Evolutionary conservation across 2,797 vertebrate genomes (phyloP).

Genomic region (Pseudomugil tenellus): DNA sequence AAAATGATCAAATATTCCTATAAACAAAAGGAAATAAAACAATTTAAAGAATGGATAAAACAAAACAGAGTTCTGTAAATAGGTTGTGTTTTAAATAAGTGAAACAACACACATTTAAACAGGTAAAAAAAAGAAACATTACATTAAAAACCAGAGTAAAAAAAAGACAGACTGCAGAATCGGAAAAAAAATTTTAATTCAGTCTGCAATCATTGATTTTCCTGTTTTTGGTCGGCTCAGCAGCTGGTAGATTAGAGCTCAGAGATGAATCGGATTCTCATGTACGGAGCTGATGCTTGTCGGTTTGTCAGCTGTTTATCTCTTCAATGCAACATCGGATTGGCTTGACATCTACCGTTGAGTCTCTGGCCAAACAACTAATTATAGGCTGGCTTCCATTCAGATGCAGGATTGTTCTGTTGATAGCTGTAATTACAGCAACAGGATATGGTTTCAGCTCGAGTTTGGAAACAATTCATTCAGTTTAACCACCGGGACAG

Average conservation of each 20-base stretch:
- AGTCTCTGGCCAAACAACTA: background rate
- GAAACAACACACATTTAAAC: too few relatives aligned
- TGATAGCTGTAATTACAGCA: background rate
- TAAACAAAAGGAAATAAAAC: too few relatives aligned
- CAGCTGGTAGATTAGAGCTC: background rate
- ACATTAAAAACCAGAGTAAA: too few relatives aligned
- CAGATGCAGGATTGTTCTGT: background rate
- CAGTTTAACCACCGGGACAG: background rate
- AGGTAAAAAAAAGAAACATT: too few relatives aligned
- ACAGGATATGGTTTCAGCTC: background rate
- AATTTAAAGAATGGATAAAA: too few relatives aligned
- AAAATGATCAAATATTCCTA: too few relatives aligned
- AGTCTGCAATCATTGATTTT: background rate
- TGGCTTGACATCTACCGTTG: background rate
- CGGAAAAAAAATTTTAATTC: background rate
- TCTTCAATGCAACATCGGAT: background rate
- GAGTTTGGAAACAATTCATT: constrained; percentile 3
- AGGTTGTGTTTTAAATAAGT: too few relatives aligned
- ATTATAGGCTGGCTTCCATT: background rate
- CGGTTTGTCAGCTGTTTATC: constrained; percentile 10
- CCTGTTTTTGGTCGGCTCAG: background rate
- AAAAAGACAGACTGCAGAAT: background rate
- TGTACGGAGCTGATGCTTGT: background rate
- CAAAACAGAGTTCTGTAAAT: too few relatives aligned
- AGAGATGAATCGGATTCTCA: background rate